A percentile compares a stretch with the other conserved stretches of the same genome.
Conservation (phyloP, 2,888 invertebrate genomes). For the Agapostemon virescens region DNA sequence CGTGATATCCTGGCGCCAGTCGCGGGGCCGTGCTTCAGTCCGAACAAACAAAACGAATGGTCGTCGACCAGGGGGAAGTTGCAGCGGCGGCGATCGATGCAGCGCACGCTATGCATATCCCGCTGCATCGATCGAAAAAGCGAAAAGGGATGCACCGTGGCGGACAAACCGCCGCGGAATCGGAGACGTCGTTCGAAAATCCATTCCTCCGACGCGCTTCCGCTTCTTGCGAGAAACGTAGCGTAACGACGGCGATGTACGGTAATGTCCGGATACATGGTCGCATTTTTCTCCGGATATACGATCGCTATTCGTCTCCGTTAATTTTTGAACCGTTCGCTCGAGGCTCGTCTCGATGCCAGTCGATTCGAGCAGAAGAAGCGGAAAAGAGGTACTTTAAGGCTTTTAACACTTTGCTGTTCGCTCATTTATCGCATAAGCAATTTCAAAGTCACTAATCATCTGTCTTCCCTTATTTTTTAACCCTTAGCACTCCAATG, state of each 20-base stretch:
- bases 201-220: not conserved
- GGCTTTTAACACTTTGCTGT: too few species aligned
- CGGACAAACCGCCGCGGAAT: not conserved
- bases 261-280: not conserved
- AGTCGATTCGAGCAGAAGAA: too few species aligned
- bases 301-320: too few species aligned
- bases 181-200: not conserved
- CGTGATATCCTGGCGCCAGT: slow-evolving; percentile 70
- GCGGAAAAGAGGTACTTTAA: too few species aligned
- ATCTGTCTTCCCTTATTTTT: too few species aligned
- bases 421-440: too few species aligned
- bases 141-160: not conserved
- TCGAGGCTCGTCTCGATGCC: too few species aligned
- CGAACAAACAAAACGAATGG: slow-evolving; percentile 56
- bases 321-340: not conserved
- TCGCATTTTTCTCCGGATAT: too few species aligned
- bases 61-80: not conserved
- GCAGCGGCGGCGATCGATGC: slow-evolving; percentile 43
- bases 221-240: not conserved
- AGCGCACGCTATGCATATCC: slow-evolving; percentile 22
- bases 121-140: not conserved
- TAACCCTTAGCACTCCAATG: too few species aligned
- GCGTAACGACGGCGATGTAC: not conserved
- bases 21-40: slow-evolving; percentile 45
- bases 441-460: too few species aligned